Percentiles rank a stretch among this genome's conserved stretches.
These are phyloP conservation scores for Lytechinus pictus DNA, from an alignment of 35 echinoderm and acorn worm species.

Conservation along the genomic window DNA sequence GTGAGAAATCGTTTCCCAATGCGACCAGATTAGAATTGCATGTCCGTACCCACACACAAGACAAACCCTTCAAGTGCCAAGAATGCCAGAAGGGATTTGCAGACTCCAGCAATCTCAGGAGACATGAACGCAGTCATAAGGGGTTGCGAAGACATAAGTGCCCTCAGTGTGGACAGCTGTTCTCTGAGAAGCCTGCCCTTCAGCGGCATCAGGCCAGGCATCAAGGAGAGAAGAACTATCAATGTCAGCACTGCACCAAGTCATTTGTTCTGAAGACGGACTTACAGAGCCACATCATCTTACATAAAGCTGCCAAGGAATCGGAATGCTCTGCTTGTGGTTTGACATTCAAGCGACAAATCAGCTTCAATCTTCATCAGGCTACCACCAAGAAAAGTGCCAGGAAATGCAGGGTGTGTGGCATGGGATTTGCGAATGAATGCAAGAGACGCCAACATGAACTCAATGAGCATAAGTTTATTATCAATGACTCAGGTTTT, in stretches of 20 bases:
- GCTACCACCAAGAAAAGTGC: background rate
- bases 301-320: background rate
- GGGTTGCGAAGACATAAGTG: background rate
- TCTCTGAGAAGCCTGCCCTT: conserved; percentile 28
- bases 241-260: background rate
- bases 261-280: background rate
- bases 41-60: background rate
- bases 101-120: background rate
- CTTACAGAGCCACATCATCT: background rate
- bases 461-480: background rate
- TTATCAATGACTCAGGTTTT: background rate
- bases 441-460: conserved; percentile 21
- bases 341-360: background rate
- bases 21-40: background rate
- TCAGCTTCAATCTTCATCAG: background rate
- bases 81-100: background rate
- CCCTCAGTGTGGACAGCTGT: background rate
- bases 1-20: background rate
- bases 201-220: conserved; percentile 4
- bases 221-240: background rate
- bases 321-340: background rate
- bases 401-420: background rate
- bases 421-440: background rate
- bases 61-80: background rate
- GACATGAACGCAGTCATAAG: background rate